A percentile compares a stretch with the other conserved stretches of the same genome.
Conservation (phyloP, 2,888 invertebrate species). For the Nephrotoma guestfalica region DNA sequence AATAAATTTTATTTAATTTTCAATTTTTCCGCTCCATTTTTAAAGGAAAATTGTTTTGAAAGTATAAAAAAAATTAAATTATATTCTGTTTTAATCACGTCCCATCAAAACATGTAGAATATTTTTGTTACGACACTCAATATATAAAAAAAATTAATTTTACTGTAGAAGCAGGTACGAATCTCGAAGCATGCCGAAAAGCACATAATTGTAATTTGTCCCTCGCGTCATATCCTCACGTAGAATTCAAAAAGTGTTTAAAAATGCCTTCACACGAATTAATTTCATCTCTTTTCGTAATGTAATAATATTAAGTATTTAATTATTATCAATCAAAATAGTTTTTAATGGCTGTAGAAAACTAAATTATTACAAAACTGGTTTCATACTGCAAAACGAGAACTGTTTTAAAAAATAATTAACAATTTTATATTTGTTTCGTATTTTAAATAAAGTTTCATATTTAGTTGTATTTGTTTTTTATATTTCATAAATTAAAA, state of each 20-base stretch:
- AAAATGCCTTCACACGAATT: no score
- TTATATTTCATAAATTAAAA: not conserved
- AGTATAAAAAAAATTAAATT: not conserved
- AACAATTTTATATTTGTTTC: not conserved
- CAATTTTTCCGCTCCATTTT: not conserved
- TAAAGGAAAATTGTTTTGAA: not conserved
- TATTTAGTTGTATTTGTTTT: not conserved
- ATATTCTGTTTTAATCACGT: not conserved
- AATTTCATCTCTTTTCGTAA: not conserved
- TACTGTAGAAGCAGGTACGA: no score
- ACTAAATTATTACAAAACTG: not conserved
- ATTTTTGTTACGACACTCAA: not conserved
- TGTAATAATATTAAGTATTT: not conserved
- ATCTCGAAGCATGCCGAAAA: no score
- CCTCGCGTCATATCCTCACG: no score
- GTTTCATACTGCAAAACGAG: not conserved
- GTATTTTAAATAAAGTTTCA: not conserved
- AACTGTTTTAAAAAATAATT: not conserved
- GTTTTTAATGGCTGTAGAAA: not conserved
- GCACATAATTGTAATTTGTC: no score
- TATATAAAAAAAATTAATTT: not conserved
- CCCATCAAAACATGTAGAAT: not conserved
- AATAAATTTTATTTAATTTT: not conserved
- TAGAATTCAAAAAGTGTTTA: no score
- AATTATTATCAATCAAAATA: not conserved